Conservation (phyloP, 2,113 vertebrate species). For the Sinocyclocheilus anshuiensis region DNA sequence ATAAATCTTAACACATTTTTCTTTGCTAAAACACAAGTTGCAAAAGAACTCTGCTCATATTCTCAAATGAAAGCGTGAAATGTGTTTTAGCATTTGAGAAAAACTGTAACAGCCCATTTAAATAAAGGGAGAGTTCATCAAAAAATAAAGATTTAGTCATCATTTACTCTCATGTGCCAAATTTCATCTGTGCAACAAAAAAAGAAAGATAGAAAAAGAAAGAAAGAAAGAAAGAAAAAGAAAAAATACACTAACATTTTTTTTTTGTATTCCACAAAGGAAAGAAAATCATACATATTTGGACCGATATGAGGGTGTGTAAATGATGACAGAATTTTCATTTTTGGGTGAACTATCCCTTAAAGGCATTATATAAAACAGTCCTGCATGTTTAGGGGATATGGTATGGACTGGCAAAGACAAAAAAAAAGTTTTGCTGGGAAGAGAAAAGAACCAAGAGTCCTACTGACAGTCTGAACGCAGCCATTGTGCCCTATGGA, state of each 20-base stretch:
- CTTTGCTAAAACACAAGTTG: too few species aligned
- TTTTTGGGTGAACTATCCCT: background rate
- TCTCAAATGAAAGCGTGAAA: too few species aligned
- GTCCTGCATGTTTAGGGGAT: slow-evolving; percentile 48
- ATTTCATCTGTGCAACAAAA: background rate
- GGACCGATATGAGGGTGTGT: too few species aligned
- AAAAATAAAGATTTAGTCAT: background rate
- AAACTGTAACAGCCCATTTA: slow-evolving; percentile 50
- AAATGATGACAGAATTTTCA: background rate
- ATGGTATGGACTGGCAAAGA: slow-evolving; percentile 8
- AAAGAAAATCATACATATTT: too few species aligned
- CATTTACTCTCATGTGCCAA: background rate
- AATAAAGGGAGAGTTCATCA: slow-evolving; percentile 36
- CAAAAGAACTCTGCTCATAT: too few species aligned
- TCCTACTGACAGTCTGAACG: background rate
- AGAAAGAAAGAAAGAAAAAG: too few species aligned
- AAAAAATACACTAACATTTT: too few species aligned
- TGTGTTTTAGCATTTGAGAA: too few species aligned
- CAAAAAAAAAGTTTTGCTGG: slow-evolving; percentile 60
- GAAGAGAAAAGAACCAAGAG: background rate
- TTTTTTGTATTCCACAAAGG: too few species aligned
- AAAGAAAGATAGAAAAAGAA: too few species aligned
- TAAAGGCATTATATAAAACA: slow-evolving; percentile 64
- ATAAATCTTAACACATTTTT: too few species aligned
- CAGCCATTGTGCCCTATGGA: slow-evolving; percentile 29